Evolutionary conservation across 2,113 vertebrate species (phyloP).

Genomic region (Ascaphus truei): DNA sequence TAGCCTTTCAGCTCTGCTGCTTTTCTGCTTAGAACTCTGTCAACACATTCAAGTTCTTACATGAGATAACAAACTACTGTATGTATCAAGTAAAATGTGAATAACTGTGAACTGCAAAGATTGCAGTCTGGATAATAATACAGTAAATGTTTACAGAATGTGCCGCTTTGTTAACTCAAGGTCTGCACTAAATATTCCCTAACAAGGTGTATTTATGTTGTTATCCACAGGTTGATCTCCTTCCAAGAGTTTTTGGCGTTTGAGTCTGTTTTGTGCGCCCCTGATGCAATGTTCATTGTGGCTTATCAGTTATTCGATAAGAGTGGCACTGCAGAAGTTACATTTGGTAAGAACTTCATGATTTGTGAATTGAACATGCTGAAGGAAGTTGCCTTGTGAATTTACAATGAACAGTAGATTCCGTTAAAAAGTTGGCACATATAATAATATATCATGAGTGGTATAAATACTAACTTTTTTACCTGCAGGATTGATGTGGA

Average conservation of each 20-base stretch:
- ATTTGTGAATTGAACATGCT: not conserved
- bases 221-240: constrained; percentile 81
- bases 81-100: constrained; percentile 20
- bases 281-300: constrained; percentile 93
- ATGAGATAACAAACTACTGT: constrained; percentile 19
- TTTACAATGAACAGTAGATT: not conserved
- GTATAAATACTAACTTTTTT: too few species aligned
- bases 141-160: constrained; percentile 31
- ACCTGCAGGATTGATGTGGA: too few species aligned
- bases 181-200: not conserved
- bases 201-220: constrained; percentile 28
- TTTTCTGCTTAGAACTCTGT: constrained; percentile 27
- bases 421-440: not conserved
- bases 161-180: constrained; percentile 23
- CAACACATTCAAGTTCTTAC: constrained; percentile 4
- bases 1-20: not conserved
- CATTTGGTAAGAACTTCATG: constrained; percentile 81
- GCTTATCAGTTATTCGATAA: constrained; percentile 97
- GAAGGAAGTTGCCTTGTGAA: not conserved
- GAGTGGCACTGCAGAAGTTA: constrained; percentile 86
- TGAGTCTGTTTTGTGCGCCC: constrained; percentile 91
- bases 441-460: not conserved
- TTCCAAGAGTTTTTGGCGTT: constrained; percentile 97
- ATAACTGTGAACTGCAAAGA: not conserved
- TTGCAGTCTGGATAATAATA: constrained; percentile 12